Base-by-base conservation (phyloP, 2,113 vertebrate species). In the Pomatorhinus ruficollis region DNA sequence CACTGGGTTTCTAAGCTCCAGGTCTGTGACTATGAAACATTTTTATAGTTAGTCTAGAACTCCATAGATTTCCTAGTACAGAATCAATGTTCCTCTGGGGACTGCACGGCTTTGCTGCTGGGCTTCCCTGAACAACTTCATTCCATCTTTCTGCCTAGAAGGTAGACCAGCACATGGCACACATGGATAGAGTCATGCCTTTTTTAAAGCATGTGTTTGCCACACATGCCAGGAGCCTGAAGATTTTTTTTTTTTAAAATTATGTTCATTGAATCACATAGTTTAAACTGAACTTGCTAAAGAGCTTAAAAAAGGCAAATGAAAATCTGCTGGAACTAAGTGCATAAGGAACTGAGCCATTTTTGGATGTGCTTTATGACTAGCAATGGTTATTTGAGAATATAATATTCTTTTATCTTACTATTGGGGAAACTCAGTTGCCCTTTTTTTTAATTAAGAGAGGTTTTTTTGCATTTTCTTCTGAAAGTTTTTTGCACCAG, bases 231-330 rank as follows among this genome's bases (percentile, higher is more conserved):
- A 89, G 53, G 65, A 86, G 68, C n/a, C 18, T 68, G 52, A 45
- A 45, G 45, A 45, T 45, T 52, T 1, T 1, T 37, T 21, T 15
- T 1, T 1, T 37, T 25, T 11, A 5, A 10, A 33, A 22, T 52
- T 3, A 31, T 49, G 22, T 54, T 91, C 53, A 59, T 31, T 64
- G 77, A 83, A 31, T 72, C 80, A 57, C 50, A 71, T n/a, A 44
- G 23, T 59, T 80, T 76, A 89, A 83, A 57, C 28, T 40, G 24
- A 79, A 57, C n/a, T 79, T 89, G n/a, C n/a, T 59, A 14, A 76
- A 63, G 24, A 91, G n/a, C 49, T 49, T 4, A 11, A 71, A 74
- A 75, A 86, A 63, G 63, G 59, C 49, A 87, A 59, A 21, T 72
- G 49, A 83, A 85, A 76, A 83, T 68, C 27, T 80, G n/a, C 53